These are phyloP conservation scores for Hydrocynus forskahlii DNA, from an alignment of 2,797 vertebrate species.

Conservation along the genomic window DNA sequence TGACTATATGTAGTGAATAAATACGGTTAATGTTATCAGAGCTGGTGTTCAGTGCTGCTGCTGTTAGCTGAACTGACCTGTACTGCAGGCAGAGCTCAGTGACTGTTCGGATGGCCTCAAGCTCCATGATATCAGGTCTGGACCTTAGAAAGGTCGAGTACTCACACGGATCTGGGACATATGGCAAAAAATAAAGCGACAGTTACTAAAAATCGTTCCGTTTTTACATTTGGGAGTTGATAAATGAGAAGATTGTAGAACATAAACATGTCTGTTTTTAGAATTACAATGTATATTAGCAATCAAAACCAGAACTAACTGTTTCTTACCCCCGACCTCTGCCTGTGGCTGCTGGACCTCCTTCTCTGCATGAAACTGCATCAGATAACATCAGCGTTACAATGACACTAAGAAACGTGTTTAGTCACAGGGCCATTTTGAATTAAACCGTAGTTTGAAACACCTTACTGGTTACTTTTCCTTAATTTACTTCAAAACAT, in stretches of 20 bases:
- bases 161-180: slow-evolving; percentile 71
- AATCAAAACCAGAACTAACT: not conserved
- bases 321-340: slow-evolving; percentile 61
- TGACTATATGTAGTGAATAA: not conserved
- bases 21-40: not conserved
- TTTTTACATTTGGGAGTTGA: not conserved
- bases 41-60: not conserved
- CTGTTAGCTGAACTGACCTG: slow-evolving; percentile 68
- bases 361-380: slow-evolving; percentile 83
- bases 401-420: not conserved
- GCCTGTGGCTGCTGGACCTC: slow-evolving; percentile 63
- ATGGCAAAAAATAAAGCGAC: not conserved
- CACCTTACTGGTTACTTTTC: not conserved
- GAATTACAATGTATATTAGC: not conserved
- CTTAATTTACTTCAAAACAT: not conserved
- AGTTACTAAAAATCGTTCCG: too few relatives aligned
- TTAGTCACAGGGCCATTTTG: not conserved
- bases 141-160: slow-evolving; percentile 82
- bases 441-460: not conserved
- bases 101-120: slow-evolving; percentile 77
- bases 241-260: not conserved
- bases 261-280: not conserved
- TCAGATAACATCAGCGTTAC: slow-evolving; percentile 14
- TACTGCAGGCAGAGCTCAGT: slow-evolving; percentile 82
- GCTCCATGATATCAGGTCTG: slow-evolving; percentile 82